Percentiles rank a stretch among this genome's conserved stretches.
Conservation (phyloP, 2,888 invertebrate species). For the Melanostoma mellinum region DNA sequence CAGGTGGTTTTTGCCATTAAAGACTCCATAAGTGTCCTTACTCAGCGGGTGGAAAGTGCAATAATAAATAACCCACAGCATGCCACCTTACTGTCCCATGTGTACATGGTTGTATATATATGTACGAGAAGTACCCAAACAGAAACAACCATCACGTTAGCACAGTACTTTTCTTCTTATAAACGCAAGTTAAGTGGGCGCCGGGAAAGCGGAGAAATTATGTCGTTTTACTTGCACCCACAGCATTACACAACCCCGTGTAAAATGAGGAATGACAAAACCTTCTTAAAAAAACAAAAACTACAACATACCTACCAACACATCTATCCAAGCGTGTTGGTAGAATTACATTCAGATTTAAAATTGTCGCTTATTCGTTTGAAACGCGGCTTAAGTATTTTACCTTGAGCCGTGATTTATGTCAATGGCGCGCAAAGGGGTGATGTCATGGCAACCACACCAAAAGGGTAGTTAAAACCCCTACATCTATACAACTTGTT, state of each 20-base stretch:
- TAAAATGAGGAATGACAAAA: conserved; percentile 49
- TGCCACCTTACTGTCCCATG: conserved; percentile 15
- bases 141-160: conserved; percentile 19
- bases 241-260: conserved; percentile 44
- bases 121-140: conserved; percentile 1
- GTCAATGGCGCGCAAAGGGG: conserved; percentile 55
- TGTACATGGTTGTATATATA: conserved; percentile 23
- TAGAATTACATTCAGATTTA: conserved; percentile 63
- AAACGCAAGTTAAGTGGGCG: conserved; percentile 61
- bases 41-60: conserved; percentile 59
- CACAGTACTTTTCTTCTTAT: conserved; percentile 56
- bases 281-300: conserved; percentile 43
- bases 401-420: conserved; percentile 68
- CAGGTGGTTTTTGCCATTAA: conserved; percentile 50
- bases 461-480: conserved; percentile 14
- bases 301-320: not conserved
- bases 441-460: conserved; percentile 59
- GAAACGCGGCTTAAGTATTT: conserved; percentile 57
- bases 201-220: conserved; percentile 37
- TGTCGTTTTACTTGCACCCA: conserved; percentile 21
- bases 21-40: conserved; percentile 43
- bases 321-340: conserved; percentile 39
- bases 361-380: conserved; percentile 63
- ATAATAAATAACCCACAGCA: conserved; percentile 64
- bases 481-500: not conserved